Base-by-base conservation (phyloP, 2,888 invertebrate species). In the Aradus depressus region DNA sequence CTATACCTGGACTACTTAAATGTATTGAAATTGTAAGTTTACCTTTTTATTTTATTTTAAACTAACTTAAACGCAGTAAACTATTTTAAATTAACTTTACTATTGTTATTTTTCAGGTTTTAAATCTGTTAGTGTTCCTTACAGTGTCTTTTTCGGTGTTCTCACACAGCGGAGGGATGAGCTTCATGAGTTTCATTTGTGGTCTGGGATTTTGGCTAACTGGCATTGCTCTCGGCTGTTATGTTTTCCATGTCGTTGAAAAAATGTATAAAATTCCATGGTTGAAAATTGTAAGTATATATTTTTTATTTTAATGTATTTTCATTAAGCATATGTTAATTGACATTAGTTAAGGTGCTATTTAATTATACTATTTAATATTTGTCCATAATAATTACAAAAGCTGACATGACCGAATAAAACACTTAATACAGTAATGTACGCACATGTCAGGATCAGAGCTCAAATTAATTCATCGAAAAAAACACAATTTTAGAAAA, bases 201-300 rank as follows among this genome's bases (percentile, higher is more conserved):
- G 84, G 88, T 80, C 76, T 77, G 16, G 90, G 83, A 16, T 84
- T 92, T 67, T 88, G 88, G 84, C 80, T 86, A 64, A 86, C 87
- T 4, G 80, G 81, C 31, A 79, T 86, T 57, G 69, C 91, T 45
- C 73, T 91, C 14, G 76, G 78, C 1, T 73, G 88, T 52, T 92
- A 91, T 66, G 66, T 89, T 55, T 87, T 90, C 69, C 90, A 91
- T 66, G 74, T 90, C 22, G 75, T 91, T 55, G 91, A 91, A 70
- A 84, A 83, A 67, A 79, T 84, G 65, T 81, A 80, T 66, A 81
- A 77, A 68, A 81, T 91, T 61, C 90, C 90, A 2, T 91, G 91
- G 90, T 70, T 90, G 53, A 81, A 80, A 68, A 76, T 85, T 57
- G 90, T 78, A 66, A 70, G 72, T 64, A 52, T 42, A 35, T 4